Percentiles rank a stretch among this genome's conserved stretches.
These are phyloP conservation scores for Chlorodrepanis virens DNA, from an alignment of 2,113 vertebrate species.

Conservation along the genomic window DNA sequence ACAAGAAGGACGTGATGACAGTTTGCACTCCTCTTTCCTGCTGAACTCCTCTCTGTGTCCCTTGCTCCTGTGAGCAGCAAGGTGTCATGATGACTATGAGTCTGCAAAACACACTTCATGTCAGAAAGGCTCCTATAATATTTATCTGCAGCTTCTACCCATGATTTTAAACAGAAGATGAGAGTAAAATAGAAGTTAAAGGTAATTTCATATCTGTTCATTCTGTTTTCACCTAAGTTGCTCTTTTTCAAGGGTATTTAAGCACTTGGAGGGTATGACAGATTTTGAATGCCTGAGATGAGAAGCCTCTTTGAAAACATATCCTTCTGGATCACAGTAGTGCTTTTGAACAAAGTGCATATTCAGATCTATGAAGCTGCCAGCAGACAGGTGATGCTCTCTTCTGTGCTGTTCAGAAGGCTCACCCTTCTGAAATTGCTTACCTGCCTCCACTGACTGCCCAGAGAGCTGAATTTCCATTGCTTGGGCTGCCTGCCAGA, in stretches of 20 bases:
- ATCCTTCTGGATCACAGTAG: neutral
- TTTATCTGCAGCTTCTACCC: neutral
- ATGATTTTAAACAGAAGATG: neutral
- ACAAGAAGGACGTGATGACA: neutral
- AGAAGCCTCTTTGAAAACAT: neutral
- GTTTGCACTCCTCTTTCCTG: neutral
- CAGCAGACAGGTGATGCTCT: neutral
- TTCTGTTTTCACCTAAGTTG: neutral
- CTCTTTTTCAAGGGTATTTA: neutral
- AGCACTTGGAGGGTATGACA: neutral
- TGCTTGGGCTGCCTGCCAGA: neutral
- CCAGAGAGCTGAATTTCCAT: neutral
- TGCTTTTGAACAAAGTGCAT: neutral
- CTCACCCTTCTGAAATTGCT: neutral
- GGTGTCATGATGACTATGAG: neutral
- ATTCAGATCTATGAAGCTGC: neutral
- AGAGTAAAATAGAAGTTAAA: neutral
- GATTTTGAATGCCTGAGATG: neutral
- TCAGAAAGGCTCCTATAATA: neutral
- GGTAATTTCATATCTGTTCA: neutral
- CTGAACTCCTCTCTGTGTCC: neutral
- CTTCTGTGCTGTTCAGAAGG: neutral
- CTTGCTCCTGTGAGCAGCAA: neutral
- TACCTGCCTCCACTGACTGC: neutral
- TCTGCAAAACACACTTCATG: neutral